Percentiles rank a stretch among this genome's conserved stretches.
These are phyloP conservation scores for Machaerirhynchus nigripectus DNA, from an alignment of 2,113 vertebrate genomes.

Conservation along the genomic window DNA sequence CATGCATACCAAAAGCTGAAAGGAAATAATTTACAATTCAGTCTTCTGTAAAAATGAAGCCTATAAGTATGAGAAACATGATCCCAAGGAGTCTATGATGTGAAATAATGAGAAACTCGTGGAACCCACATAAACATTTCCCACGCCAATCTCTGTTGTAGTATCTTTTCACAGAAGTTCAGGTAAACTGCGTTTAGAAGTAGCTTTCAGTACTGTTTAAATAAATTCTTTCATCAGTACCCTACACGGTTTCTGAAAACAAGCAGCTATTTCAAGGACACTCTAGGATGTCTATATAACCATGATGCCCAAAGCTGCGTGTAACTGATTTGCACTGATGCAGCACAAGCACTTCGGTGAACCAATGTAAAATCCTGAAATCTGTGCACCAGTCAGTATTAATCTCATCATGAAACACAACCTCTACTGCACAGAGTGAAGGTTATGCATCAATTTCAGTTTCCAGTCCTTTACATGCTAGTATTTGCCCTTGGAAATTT, in stretches of 20 bases:
- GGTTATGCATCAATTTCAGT: background rate
- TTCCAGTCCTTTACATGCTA: background rate
- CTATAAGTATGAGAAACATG: background rate
- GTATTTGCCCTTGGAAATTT: background rate
- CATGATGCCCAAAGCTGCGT: rapidly evolving
- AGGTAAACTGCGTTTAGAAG: background rate
- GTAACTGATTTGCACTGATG: background rate
- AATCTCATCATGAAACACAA: background rate
- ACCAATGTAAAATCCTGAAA: background rate
- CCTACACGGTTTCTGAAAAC: background rate
- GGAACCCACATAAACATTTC: background rate
- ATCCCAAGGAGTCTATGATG: background rate
- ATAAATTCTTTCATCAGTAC: background rate
- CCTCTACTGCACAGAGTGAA: background rate
- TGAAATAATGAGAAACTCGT: background rate
- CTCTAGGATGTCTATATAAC: background rate
- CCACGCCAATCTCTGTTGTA: background rate
- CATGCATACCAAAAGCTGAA: background rate
- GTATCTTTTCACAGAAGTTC: background rate
- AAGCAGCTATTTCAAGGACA: background rate
- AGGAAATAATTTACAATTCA: background rate
- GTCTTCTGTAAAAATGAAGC: background rate
- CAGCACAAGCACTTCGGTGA: background rate
- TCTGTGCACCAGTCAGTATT: background rate
- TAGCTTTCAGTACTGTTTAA: background rate